These are phyloP conservation scores for Sycobia sp. DNA, from an alignment of 1,140 invertebrate genomes.

Conservation along the genomic window DNA sequence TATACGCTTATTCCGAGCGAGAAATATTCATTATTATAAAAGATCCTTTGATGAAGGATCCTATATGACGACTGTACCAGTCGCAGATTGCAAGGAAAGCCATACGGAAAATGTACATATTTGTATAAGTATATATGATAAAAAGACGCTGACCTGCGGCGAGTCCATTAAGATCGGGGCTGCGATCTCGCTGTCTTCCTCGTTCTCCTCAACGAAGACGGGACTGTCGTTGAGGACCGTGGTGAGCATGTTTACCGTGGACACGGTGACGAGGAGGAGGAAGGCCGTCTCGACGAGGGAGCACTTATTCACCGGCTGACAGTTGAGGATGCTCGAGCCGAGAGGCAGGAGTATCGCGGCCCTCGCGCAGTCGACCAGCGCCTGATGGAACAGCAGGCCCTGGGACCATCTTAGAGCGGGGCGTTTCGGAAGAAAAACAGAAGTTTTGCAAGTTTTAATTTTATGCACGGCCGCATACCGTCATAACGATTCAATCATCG, in stretches of 20 bases:
- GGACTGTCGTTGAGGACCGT: constrained; percentile 89
- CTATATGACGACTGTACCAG: too few species aligned
- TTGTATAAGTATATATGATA: too few species aligned
- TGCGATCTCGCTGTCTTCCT: constrained; percentile 70
- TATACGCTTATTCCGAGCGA: too few species aligned
- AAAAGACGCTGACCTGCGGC: constrained; percentile 68
- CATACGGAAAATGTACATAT: too few species aligned
- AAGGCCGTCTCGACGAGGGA: constrained; percentile 89
- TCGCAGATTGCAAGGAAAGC: too few species aligned
- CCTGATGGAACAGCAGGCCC: constrained; percentile 85
- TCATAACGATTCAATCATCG: too few species aligned
- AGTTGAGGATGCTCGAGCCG: constrained; percentile 80
- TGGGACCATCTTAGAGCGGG: constrained; percentile 93
- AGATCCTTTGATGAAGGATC: too few species aligned
- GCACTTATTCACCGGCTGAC: constrained; percentile 84
- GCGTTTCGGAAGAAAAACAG: too few species aligned
- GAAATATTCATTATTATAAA: too few species aligned
- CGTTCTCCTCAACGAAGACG: constrained; percentile 81
- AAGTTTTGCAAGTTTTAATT: too few species aligned
- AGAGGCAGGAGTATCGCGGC: constrained; percentile 81
- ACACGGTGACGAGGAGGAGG: constrained; percentile 84
- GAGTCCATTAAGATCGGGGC: constrained; percentile 78
- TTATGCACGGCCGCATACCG: too few species aligned
- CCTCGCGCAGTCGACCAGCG: constrained; percentile 81
- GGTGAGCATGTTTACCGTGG: constrained; percentile 89